Conservation (phyloP, 2,113 vertebrate genomes). For the Capreolus pygargus region DNA sequence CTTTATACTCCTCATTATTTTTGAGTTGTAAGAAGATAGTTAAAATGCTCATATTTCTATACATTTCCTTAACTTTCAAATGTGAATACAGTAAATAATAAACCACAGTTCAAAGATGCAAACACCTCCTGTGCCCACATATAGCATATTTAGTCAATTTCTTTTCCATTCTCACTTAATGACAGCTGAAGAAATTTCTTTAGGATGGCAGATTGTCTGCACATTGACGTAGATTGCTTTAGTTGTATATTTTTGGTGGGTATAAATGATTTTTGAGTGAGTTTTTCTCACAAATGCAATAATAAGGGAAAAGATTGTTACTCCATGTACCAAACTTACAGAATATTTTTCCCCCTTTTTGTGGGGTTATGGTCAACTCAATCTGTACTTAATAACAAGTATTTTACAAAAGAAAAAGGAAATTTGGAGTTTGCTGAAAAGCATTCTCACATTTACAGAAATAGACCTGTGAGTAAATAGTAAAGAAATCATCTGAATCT, state of each 20-base stretch:
- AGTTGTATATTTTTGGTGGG: slow-evolving; percentile 67
- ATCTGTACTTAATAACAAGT: slow-evolving; percentile 21
- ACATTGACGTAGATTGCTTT: slow-evolving; percentile 41
- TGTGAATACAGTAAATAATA: slow-evolving; percentile 9
- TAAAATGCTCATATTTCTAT: slow-evolving; percentile 18
- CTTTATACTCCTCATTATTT: not conserved
- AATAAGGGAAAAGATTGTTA: slow-evolving; percentile 28
- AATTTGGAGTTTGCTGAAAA: not conserved
- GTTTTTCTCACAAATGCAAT: slow-evolving; percentile 44
- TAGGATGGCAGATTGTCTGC: slow-evolving; percentile 67
- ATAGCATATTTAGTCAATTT: slow-evolving; percentile 41
- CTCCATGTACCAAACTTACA: not conserved
- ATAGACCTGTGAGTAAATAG: not conserved
- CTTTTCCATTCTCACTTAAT: not conserved
- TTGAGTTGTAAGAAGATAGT: slow-evolving; percentile 10
- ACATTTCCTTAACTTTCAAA: not conserved
- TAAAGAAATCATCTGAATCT: not conserved
- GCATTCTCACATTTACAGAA: not conserved
- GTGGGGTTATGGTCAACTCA: slow-evolving; percentile 6
- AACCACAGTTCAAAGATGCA: not conserved
- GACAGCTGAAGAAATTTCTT: slow-evolving; percentile 59
- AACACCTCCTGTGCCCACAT: not conserved
- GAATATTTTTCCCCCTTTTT: not conserved
- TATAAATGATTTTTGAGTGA: slow-evolving; percentile 49
- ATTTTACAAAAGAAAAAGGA: not conserved